phyloP scores from a whole-genome alignment of 2,797 vertebrate species.

The Molothrus aeneus region DNA sequence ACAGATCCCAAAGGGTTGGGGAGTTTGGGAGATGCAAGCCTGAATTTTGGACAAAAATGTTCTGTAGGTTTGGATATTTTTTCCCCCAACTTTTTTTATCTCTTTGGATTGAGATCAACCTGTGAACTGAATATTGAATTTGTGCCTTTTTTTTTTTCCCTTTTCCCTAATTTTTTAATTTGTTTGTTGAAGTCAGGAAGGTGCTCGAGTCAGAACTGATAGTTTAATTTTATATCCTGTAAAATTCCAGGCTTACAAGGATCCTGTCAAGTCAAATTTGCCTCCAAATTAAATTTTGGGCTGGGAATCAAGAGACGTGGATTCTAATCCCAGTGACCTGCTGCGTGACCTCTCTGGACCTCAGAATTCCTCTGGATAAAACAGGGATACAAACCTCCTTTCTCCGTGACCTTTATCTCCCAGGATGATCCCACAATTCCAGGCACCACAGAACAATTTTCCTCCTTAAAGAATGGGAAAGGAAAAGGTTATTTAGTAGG shows the following conservation, averaged over 20 bases:
- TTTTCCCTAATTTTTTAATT: accelerated
- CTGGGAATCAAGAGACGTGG: background rate
- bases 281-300: conserved; percentile 51
- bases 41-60: background rate
- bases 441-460: background rate
- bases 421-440: background rate
- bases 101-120: background rate
- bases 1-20: background rate
- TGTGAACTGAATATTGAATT: background rate
- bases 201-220: background rate
- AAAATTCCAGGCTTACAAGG: conserved; percentile 23
- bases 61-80: background rate
- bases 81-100: accelerated
- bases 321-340: conserved; percentile 3
- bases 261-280: conserved; percentile 16
- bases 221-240: background rate
- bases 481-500: background rate
- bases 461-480: background rate
- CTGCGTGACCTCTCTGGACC: background rate
- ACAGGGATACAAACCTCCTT: background rate
- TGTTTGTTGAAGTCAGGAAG: background rate
- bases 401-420: background rate
- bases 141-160: accelerated
- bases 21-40: background rate
- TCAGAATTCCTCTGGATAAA: background rate